Evolutionary conservation across 1,140 invertebrate species (phyloP), one percentile per base, ranked within the genome.

Genomic region (Orussus abietinus): DNA sequence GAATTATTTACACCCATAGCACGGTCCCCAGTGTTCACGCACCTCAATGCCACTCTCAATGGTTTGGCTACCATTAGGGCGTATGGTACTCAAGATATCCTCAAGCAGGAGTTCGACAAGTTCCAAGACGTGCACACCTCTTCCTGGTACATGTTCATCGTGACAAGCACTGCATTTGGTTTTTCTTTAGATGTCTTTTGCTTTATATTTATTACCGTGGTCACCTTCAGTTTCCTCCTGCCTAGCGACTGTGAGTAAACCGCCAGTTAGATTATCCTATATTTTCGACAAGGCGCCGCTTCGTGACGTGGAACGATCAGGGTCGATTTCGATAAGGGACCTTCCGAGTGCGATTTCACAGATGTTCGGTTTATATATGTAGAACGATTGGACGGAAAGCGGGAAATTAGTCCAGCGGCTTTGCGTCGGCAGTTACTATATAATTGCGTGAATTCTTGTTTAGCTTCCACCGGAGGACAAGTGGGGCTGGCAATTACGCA

Each of bases 1-100:
- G n/a, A n/a, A n/a, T n/a, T n/a, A n/a, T n/a, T n/a, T n/a, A n/a
- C n/a, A n/a, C n/a, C n/a, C n/a, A 19, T 58, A 87, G 85, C 81
- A 34, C 76, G 83, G 42, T 86, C 84, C 55, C 92, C 91, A 17
- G 83, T 92, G 2, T 90, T 91, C 52, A 90, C 90, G 6, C 91
- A 96, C 62, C 72, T 97, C 34, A 92, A 86, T 63, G 84, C 91
- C 15, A 86, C 92, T 0, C 70, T 96, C 1, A 87, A 90, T 69
- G 94, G 94, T 4, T 72, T 97, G 15, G 80, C 88, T 1, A 96
- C 92, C 0, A 92, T 98, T 37, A 76, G 93, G 42, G 90, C 92
- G 0, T 93, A 88, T 51, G 76, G 79, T 21, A 84, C 85, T 0
- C 80, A 94, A 66, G 75, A 83, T 49, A 82, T 86, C 38, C 78